Evolutionary conservation across 2,797 vertebrate species (phyloP).

Genomic region (Pipistrellus pipistrellus): DNA sequence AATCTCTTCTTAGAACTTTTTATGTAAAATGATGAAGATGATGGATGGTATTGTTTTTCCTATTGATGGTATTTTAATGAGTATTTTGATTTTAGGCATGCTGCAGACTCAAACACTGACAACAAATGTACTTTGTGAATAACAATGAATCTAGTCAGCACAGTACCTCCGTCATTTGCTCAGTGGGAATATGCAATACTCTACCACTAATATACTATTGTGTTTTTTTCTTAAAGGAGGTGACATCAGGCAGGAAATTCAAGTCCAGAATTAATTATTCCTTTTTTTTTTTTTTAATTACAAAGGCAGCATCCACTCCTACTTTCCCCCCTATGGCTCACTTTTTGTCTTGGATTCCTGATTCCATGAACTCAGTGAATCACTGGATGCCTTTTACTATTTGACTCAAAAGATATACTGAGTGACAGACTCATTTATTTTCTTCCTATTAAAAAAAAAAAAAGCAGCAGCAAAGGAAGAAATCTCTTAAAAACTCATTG

Average conservation of each 20-base stretch:
- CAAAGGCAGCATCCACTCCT: background rate
- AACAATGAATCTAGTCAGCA: background rate
- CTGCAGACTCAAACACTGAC: background rate
- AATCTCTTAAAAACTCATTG: background rate
- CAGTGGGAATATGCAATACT: background rate
- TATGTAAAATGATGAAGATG: background rate
- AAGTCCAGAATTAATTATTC: slow-evolving; percentile 28
- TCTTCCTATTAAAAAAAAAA: background rate
- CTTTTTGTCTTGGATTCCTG: slow-evolving; percentile 37
- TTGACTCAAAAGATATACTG: slow-evolving; percentile 47
- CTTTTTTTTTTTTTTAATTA: slow-evolving; percentile 23
- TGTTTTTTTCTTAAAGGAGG: slow-evolving; percentile 8
- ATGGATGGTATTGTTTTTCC: slow-evolving; percentile 17
- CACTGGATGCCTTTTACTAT: background rate
- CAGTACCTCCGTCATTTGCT: background rate
- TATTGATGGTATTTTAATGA: slow-evolving; percentile 28
- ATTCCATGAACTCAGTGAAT: slow-evolving; percentile 1
- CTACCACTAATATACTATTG: background rate
- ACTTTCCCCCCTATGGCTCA: background rate
- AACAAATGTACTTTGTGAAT: background rate
- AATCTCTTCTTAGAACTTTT: slow-evolving; percentile 4
- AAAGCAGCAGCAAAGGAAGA: background rate
- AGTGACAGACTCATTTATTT: slow-evolving; percentile 54
- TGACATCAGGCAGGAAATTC: slow-evolving; percentile 58
- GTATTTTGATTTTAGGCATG: slow-evolving; percentile 39